phyloP scores from a whole-genome alignment of 92 coral and sea anemone species.

The Porites lobata region DNA sequence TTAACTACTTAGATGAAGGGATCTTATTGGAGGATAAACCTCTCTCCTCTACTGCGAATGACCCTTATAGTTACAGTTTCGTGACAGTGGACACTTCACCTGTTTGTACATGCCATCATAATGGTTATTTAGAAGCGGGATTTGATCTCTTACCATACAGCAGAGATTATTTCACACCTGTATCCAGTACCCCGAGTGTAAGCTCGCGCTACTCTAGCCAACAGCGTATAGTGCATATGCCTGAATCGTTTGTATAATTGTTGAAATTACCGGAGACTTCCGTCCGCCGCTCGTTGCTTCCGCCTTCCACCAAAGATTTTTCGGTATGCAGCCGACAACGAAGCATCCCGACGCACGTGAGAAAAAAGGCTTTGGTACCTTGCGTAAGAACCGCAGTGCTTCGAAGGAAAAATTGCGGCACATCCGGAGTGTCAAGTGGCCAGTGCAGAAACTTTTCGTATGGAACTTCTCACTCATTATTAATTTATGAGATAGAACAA shows the following conservation, averaged over 20 bases:
- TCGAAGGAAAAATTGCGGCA: no score
- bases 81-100: constrained; percentile 89
- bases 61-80: constrained; percentile 75
- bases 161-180: constrained; percentile 69
- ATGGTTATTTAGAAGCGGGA: constrained; percentile 38
- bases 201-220: background rate
- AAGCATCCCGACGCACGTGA: no score
- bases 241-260: constrained; percentile 87
- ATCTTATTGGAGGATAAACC: constrained; percentile 92
- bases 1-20: constrained; percentile 91
- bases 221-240: constrained; percentile 51
- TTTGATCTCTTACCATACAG: constrained; percentile 69
- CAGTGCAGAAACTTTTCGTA: no score
- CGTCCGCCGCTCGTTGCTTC: background rate
- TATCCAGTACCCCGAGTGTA: constrained; percentile 29
- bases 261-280: background rate
- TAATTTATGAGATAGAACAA: no score
- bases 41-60: constrained; percentile 51
- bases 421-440: no score
- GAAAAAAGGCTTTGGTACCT: no score
- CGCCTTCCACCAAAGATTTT: background rate
- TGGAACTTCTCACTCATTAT: no score
- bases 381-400: background rate
- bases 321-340: background rate
- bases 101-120: constrained; percentile 73